phyloP scores from a whole-genome alignment of 2,113 vertebrate species.

The Accipiter virgatus region DNA sequence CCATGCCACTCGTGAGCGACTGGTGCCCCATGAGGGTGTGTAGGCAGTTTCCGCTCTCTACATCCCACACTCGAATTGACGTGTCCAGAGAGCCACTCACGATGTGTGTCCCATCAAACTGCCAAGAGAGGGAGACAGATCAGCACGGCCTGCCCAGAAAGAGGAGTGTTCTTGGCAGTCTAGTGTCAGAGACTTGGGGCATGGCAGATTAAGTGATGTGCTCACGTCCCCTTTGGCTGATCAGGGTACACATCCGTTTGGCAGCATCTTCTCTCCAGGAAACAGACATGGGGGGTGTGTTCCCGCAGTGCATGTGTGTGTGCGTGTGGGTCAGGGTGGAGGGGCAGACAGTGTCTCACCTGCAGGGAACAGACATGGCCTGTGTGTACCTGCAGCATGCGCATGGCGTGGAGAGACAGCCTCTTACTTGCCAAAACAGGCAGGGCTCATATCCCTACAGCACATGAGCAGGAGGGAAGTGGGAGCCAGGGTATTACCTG shows the following conservation, averaged over 20 bases:
- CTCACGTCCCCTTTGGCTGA: fast-evolving
- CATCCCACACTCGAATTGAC: constrained; percentile 64
- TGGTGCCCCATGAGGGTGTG: constrained; percentile 72
- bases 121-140: not conserved
- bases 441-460: not conserved
- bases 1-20: constrained; percentile 67
- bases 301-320: no score
- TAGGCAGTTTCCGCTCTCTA: constrained; percentile 67
- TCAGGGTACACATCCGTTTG: fast-evolving
- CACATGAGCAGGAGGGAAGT: fast-evolving
- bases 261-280: not conserved
- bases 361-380: not conserved
- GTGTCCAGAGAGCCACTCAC: constrained; percentile 71
- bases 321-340: not conserved
- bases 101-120: constrained; percentile 66
- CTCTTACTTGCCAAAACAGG: not conserved
- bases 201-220: fast-evolving
- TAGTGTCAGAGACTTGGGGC: not conserved
- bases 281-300: fast-evolving
- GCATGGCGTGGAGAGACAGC: not conserved
- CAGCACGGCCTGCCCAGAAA: not conserved
- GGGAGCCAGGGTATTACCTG: not conserved
- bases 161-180: no score
- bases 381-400: not conserved
- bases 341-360: no score